Base-by-base conservation (phyloP, 2,888 invertebrate genomes). In the Cyaniris semiargus region DNA sequence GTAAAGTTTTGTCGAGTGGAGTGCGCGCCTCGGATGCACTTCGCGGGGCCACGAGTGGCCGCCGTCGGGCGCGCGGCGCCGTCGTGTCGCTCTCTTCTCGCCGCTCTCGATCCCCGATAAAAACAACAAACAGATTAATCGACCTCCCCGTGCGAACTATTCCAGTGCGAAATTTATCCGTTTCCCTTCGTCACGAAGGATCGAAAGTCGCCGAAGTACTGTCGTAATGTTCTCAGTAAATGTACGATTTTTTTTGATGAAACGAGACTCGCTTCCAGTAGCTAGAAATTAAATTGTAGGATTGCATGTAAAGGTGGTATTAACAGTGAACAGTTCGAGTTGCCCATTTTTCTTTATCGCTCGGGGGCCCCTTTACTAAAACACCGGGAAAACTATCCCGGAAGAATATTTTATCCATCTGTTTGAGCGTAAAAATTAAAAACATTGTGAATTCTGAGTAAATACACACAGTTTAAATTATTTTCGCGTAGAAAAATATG, bases 51-150 rank as follows among this genome's bases (percentile, higher is more conserved):
- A 89, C 91, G 88, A 90, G 91, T 90, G 91, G 88, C 89, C 90
- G 87, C 86, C 86, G 88, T 85, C 89, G 89, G 88, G 87, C 86
- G 88, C 86, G 87, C 87, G 93, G 92, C 91, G 91, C 92, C 93
- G 89, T 85, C 86, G 85, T 85, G 92, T 87, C 92, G 91, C 90
- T 90, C 88, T 87, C 87, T 86, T 86, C 86, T 87, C 88, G 86
- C 87, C 87, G 86, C 88, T 88, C 88, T 86, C 88, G 86, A 85
- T 89, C 86, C 86, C 86, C 85, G 87, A 89, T 90, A 88, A 89
- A 90, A 91, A 93, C 91, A 93, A 93, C 91, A 93, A 93, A 93
- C 93, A 93, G 89, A 92, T 91, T 90, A 90, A 91, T 91, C 88
- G 89, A 87, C 87, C 88, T 90, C 88, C 87, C 87, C 87, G 86